Conservation (phyloP, 1,140 invertebrate species). For the Lepidurus apus region DNA sequence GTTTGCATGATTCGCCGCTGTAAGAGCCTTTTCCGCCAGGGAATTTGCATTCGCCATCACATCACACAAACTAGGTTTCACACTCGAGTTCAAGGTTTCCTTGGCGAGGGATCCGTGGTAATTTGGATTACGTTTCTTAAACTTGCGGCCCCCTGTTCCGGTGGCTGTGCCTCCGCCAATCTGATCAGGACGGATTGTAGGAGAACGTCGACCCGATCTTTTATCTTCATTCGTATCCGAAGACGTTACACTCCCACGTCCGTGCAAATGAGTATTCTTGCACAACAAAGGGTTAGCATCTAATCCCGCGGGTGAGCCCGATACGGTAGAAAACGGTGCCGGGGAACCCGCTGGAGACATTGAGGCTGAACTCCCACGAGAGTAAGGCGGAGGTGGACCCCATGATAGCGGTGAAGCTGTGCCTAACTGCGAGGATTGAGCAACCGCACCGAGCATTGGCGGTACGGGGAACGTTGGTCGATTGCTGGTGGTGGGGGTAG, state of each 20-base stretch:
- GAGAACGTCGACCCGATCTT: neutral
- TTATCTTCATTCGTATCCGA: slow-evolving; percentile 8
- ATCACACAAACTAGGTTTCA: slow-evolving; percentile 4
- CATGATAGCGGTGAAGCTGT: slow-evolving; percentile 43
- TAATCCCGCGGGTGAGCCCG: neutral
- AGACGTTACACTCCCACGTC: slow-evolving; percentile 13
- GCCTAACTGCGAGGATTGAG: slow-evolving; percentile 1
- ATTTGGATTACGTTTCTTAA: slow-evolving; percentile 2
- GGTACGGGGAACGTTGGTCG: slow-evolving; percentile 26
- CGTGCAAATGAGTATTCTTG: neutral
- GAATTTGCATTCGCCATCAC: slow-evolving; percentile 25
- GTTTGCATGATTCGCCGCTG: slow-evolving; percentile 23
- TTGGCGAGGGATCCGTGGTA: neutral
- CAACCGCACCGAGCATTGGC: neutral
- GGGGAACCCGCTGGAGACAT: slow-evolving; percentile 41
- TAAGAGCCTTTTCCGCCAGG: slow-evolving; percentile 11
- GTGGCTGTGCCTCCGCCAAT: neutral
- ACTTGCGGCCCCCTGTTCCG: neutral
- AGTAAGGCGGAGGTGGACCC: slow-evolving; percentile 69
- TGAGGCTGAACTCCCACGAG: slow-evolving; percentile 45
- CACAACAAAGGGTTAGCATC: slow-evolving; percentile 7
- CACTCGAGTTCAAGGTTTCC: slow-evolving; percentile 7
- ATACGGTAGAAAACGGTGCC: slow-evolving; percentile 41
- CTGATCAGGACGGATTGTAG: slow-evolving; percentile 14
- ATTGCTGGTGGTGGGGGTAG: slow-evolving; percentile 2